A percentile compares a stretch with the other conserved stretches of the same genome.
Evolutionary conservation across 2,888 invertebrate genomes (phyloP).

Genomic region (Athalia cordata): DNA sequence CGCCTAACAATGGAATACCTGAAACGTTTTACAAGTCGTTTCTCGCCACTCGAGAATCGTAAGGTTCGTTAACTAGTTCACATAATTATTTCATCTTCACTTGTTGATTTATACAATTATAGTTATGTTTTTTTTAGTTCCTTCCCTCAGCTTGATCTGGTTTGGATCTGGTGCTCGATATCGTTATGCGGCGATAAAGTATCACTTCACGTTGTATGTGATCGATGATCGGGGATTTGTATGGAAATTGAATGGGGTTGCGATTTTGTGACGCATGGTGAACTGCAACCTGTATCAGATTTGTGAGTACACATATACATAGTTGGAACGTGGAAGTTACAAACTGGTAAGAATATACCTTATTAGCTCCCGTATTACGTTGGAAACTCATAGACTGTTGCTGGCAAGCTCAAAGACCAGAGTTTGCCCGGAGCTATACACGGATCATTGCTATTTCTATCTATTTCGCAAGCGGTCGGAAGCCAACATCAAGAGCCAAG

Average conservation of each 20-base stretch:
- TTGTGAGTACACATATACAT: no score
- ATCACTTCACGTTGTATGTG: no score
- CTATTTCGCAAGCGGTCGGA: background rate
- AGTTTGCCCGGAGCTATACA: conserved; percentile 11
- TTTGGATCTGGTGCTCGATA: no score
- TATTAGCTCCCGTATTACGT: conserved; percentile 20
- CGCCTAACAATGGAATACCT: conserved; percentile 11
- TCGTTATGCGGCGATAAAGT: no score
- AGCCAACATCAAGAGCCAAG: background rate
- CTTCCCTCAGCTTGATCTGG: background rate
- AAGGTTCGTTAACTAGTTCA: background rate
- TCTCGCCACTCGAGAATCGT: background rate
- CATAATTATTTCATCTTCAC: background rate
- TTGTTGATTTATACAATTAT: background rate
- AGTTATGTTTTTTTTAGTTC: background rate
- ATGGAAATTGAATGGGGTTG: no score
- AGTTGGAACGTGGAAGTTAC: background rate
- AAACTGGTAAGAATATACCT: conserved; percentile 2
- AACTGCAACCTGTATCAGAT: no score
- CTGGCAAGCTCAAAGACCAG: conserved; percentile 18
- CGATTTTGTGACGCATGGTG: no score
- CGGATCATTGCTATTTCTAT: conserved; percentile 23
- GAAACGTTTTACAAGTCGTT: conserved; percentile 5
- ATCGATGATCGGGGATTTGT: no score
- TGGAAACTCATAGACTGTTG: conserved; percentile 17